Evolutionary conservation across 2,888 invertebrate genomes (phyloP).

Genomic region (Capitulum mitella): DNA sequence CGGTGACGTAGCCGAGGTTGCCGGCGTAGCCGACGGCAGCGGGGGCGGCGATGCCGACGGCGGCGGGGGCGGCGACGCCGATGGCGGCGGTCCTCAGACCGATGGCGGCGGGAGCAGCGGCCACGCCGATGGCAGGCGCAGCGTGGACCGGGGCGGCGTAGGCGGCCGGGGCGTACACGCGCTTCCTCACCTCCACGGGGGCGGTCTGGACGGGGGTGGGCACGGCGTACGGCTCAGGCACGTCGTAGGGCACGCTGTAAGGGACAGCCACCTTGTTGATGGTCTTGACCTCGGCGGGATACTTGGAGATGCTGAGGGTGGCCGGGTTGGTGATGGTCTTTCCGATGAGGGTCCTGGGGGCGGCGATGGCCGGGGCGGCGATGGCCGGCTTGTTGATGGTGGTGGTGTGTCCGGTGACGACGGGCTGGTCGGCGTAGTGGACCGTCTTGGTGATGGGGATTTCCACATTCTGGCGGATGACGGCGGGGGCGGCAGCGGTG

Average conservation of each 20-base stretch:
- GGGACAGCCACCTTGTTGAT: not conserved
- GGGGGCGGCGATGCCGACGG: not conserved
- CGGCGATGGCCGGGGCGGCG: constrained; percentile 33
- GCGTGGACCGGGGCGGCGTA: not conserved
- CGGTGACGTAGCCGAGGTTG: too few relatives aligned
- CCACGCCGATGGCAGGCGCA: not conserved
- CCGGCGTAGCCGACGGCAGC: not conserved
- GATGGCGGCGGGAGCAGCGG: too few relatives aligned
- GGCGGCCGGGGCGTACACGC: constrained; percentile 10
- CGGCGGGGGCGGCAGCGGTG: constrained; percentile 28
- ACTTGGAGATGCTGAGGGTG: not conserved
- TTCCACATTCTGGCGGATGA: constrained; percentile 31
- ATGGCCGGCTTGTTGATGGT: constrained; percentile 33
- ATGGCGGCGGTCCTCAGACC: not conserved
- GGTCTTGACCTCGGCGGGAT: constrained; percentile 1
- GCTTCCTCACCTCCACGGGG: not conserved
- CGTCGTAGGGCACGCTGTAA: not conserved
- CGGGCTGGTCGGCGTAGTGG: constrained; percentile 32
- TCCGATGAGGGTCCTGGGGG: constrained; percentile 31
- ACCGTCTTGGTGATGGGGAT: constrained; percentile 33
- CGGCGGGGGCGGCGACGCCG: not conserved
- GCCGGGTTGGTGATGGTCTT: constrained; percentile 30
- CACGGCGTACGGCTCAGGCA: not conserved
- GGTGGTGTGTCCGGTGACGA: constrained; percentile 32
- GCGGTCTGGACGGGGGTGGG: not conserved